A percentile compares a stretch with the other conserved stretches of the same genome.
phyloP scores from a whole-genome alignment of 1,140 invertebrate genomes.

The Dinothrombium tinctorium region DNA sequence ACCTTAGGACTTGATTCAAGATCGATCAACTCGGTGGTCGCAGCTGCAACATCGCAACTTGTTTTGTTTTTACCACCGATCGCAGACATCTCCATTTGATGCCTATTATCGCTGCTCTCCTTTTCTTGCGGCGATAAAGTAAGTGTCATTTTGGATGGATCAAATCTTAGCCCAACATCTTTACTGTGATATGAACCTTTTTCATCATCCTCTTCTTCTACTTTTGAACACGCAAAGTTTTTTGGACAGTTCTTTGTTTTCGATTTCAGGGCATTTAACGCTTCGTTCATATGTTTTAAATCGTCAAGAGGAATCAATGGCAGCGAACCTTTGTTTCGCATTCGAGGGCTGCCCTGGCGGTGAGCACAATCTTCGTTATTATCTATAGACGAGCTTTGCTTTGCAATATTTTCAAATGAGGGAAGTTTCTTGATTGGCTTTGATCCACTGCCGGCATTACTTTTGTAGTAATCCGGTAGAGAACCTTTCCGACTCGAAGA shows the following conservation, averaged over 20 bases:
- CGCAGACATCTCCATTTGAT: background rate
- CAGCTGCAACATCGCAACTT: too few relatives aligned
- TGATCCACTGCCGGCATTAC: background rate
- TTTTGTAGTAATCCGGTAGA: conserved; percentile 7
- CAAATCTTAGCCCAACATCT: background rate
- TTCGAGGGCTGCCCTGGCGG: too few relatives aligned
- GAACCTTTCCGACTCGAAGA: background rate
- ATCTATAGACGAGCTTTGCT: background rate
- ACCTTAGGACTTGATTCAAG: background rate
- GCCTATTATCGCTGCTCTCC: background rate
- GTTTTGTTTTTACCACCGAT: background rate
- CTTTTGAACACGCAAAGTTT: too few relatives aligned
- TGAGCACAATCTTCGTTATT: background rate
- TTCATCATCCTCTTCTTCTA: background rate
- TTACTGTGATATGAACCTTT: background rate
- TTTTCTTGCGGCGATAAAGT: background rate
- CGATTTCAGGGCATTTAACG: too few relatives aligned
- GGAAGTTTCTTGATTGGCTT: background rate
- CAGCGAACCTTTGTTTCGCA: too few relatives aligned
- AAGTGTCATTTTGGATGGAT: background rate
- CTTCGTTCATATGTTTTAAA: background rate
- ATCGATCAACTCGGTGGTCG: background rate
- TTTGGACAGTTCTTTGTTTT: too few relatives aligned
- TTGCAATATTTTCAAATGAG: conserved; percentile 4
- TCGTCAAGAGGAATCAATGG: background rate